phyloP scores from a whole-genome alignment of 2,113 vertebrate species.

The Sprattus sprattus region DNA sequence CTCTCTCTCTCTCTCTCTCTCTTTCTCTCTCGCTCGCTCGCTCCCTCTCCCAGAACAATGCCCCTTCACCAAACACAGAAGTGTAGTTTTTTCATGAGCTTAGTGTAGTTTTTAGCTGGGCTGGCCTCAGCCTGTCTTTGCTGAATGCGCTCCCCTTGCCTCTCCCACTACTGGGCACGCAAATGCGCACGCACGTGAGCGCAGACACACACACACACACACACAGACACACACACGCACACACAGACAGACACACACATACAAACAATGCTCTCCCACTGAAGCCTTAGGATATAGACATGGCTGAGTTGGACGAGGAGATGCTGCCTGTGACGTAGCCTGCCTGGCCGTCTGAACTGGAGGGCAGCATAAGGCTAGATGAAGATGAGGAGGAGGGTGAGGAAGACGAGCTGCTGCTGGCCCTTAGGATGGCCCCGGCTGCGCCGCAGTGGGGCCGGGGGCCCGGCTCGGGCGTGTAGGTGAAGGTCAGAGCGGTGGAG shows the following conservation, averaged over 20 bases:
- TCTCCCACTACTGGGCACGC: not conserved
- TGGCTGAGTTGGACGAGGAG: slow-evolving; percentile 73
- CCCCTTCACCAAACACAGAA: too few species aligned
- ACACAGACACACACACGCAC: not conserved
- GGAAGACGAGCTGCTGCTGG: slow-evolving; percentile 71
- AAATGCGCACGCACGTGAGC: slow-evolving; percentile 20
- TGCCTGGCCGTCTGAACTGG: slow-evolving; percentile 67
- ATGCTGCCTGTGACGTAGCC: slow-evolving; percentile 81
- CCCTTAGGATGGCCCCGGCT: slow-evolving; percentile 92
- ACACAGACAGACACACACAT: slow-evolving; percentile 9
- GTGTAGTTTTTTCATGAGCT: slow-evolving; percentile 40
- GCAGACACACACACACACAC: slow-evolving; percentile 1
- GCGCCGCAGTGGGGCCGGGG: slow-evolving; percentile 96
- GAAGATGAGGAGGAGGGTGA: slow-evolving; percentile 72
- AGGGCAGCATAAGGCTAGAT: slow-evolving; percentile 52
- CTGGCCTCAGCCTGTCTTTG: slow-evolving; percentile 24
- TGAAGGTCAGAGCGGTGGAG: slow-evolving; percentile 98
- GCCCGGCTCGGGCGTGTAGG: slow-evolving; percentile 97
- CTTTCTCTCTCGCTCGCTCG: too few species aligned
- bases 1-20: too few species aligned
- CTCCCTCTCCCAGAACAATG: too few species aligned
- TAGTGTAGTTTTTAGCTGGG: not conserved
- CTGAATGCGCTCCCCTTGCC: not conserved
- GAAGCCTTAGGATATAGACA: slow-evolving; percentile 87
- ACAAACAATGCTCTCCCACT: not conserved